Percentiles rank a stretch among this genome's conserved stretches.
These are phyloP conservation scores for Tokudaia muenninki DNA, from an alignment of 2,797 vertebrate species.

Conservation along the genomic window DNA sequence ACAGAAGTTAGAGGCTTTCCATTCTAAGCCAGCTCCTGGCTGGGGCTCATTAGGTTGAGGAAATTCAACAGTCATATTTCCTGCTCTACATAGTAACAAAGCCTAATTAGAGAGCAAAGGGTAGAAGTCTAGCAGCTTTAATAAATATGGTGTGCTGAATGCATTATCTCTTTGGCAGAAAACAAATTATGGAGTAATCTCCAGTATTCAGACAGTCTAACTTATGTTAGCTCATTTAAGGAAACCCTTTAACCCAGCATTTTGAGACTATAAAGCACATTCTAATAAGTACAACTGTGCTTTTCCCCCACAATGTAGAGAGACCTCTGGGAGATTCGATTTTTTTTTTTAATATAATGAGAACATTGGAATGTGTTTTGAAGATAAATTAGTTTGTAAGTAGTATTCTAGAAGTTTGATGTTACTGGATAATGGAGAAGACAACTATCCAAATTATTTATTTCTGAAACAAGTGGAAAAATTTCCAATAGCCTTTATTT, in stretches of 20 bases:
- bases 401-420: neutral
- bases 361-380: conserved; percentile 39
- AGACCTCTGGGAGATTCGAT: conserved; percentile 22
- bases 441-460: neutral
- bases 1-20: conserved; percentile 83
- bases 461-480: conserved; percentile 9
- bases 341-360: conserved; percentile 41
- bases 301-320: conserved; percentile 61
- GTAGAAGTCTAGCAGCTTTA: conserved; percentile 84
- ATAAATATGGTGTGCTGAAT: conserved; percentile 83
- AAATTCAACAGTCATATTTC: conserved; percentile 82
- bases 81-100: conserved; percentile 85
- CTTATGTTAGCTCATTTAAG: conserved; percentile 83
- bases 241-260: conserved; percentile 77
- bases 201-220: conserved; percentile 81
- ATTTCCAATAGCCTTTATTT: neutral
- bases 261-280: conserved; percentile 68
- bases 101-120: conserved; percentile 87
- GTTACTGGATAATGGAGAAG: conserved; percentile 38
- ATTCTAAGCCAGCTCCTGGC: conserved; percentile 78
- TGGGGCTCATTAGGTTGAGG: conserved; percentile 84
- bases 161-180: conserved; percentile 81
- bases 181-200: conserved; percentile 84
- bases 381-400: conserved; percentile 66
- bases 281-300: conserved; percentile 65